Base-by-base conservation (phyloP, 2,888 invertebrate species). In the Siphonodentalium dalli region DNA sequence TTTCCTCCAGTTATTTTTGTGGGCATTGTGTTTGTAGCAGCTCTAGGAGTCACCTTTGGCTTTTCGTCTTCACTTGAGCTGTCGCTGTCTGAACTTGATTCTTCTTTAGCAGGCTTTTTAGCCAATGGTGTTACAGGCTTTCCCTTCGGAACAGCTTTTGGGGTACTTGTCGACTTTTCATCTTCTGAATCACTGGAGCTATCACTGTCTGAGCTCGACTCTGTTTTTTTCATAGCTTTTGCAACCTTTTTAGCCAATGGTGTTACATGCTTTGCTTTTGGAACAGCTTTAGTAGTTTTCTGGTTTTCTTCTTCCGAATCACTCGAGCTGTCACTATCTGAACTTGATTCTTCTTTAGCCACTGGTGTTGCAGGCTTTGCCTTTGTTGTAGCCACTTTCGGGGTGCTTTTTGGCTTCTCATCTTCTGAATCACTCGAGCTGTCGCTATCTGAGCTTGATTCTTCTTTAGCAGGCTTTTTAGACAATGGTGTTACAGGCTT, bases 21-120 rank as follows among this genome's bases (percentile, higher is more conserved):
- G 0, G 48, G 46, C 1, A 9, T 29, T 40, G 28, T 27, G 21
- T 47, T 53, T 29, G 26, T 29, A 28, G 21, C 28, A 39, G 53
- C 27, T 26, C 38, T 49, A n/a, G 44, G 23, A 11, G 47, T 42
- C 9, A 41, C 26, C 24, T 39, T 33, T 27, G 51, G 33, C 15
- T 38, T 31, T 28, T 53, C 53, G 47, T 60, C 56, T 33, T 60
- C 60, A 44, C 51, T 54, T 4, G 56, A 56, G 20, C 56, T 56
- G 18, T n/a, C n/a, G 15, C 44, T 44, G 1, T 52, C 53, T n/a
- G 54, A 45, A n/a, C n/a, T n/a, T 21, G 37, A 40, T 15, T 55
- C 46, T 34, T 26, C 37, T 33, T 47, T 57, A 1, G 18, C 54
- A 15, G 40, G 41, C 49, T 57, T 55, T 38, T 54, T 58, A 21